Base-by-base conservation (phyloP, 2,113 vertebrate genomes). In the Aythya baeri region DNA sequence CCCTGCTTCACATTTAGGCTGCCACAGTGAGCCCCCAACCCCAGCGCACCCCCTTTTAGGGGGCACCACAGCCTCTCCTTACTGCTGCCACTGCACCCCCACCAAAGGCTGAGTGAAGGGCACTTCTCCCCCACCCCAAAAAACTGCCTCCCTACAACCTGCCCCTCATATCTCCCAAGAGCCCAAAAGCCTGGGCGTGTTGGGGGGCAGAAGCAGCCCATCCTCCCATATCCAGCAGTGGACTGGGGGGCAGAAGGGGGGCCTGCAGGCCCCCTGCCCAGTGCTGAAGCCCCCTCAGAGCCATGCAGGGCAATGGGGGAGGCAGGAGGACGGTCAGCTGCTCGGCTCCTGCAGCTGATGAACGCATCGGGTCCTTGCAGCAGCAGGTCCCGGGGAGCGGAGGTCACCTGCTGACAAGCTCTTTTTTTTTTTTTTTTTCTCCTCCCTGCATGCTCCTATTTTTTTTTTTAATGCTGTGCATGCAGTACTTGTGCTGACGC, bases 401-500 rank as follows among this genome's bases (percentile, higher is more conserved):
- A 93, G 95, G 93, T 96, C 96, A 94, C 96, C 96, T 96, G 94
- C 88, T 91, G 82, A 88, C 92, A 63, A 82, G 88, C 72, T 79
- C 74, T 75, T 93, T 93, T 88, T 75, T 92, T 73, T 49, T 25
- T 66, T 49, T 25, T 66, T 91, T 93, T 92, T 43, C 15, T 43
- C 43, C 43, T 46, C 86, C 94, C 94, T 96, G 95, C 96, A 83
- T 68, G 90, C 91, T 95, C 93, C 89, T 93, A 83, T 92, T 83
- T 88, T 91, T 93, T 93, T 96, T 82, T 93, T 96, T 82, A 95
- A 84, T 83, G 86, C 95, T 95, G 91, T 94, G 92, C 95, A 91
- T 96, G 96, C 94, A 91, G 92, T 93, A 92, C 94, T 95, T 94
- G 88, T 86, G 95, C 95, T 93, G 94, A 98, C 96, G 97, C 97